Conservation (phyloP, 2,888 invertebrate genomes). For the Aphodius sticticus region DNA sequence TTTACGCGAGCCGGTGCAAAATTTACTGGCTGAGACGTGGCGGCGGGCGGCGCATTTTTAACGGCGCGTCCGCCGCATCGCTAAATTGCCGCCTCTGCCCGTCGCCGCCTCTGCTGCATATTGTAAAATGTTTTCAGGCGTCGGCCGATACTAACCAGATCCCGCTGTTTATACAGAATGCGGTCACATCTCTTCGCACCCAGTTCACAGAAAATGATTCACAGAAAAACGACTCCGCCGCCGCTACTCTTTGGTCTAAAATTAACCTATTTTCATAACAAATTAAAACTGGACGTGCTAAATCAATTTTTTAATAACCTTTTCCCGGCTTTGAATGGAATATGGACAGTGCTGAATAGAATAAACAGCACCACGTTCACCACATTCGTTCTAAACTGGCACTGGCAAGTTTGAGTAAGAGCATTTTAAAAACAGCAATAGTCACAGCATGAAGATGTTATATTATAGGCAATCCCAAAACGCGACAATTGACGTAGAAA, state of each 20-base stretch:
- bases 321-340: neutral
- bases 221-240: constrained; percentile 51
- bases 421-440: no score
- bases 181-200: constrained; percentile 58
- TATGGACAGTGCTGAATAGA: neutral
- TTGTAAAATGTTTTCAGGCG: constrained; percentile 44
- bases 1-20: constrained; percentile 37
- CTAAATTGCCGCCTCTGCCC: neutral
- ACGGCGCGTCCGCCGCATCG: constrained; percentile 27
- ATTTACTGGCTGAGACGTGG: constrained; percentile 39
- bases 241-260: constrained; percentile 49
- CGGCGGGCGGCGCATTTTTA: constrained; percentile 21
- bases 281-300: constrained; percentile 49
- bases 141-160: constrained; percentile 55
- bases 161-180: constrained; percentile 52
- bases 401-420: no score
- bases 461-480: no score
- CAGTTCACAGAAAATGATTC: constrained; percentile 55
- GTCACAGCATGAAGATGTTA: no score
- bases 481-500: no score
- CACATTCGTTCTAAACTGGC: neutral
- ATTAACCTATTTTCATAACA: constrained; percentile 54
- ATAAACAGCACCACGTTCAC: neutral
- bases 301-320: constrained; percentile 48
- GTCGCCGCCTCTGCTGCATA: constrained; percentile 28